Evolutionary conservation across 2,113 vertebrate genomes (phyloP).

Genomic region (Pitta sordida): DNA sequence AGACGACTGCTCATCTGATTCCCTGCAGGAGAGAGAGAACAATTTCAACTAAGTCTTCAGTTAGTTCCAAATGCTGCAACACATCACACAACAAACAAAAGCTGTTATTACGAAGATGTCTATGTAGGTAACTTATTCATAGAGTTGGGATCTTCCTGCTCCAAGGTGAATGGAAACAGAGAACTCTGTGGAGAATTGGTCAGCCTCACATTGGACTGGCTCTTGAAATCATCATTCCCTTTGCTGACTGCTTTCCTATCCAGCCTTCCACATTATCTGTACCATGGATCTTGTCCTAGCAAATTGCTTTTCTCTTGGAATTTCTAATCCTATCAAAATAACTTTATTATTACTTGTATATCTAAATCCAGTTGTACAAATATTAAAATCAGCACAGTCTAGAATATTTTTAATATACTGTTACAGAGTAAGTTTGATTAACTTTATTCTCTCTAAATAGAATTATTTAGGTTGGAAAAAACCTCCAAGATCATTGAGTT

Average conservation of each 20-base stretch:
- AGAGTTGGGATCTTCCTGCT: not conserved
- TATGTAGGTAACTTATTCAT: not conserved
- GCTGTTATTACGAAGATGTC: not conserved
- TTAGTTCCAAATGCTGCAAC: not conserved
- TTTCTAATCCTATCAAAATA: not conserved
- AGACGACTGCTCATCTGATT: constrained; percentile 99
- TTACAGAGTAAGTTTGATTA: not conserved
- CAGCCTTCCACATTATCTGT: not conserved
- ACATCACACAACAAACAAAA: accelerated
- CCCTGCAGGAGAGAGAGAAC: constrained; percentile 72
- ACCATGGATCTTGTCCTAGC: not conserved
- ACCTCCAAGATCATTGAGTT: not conserved
- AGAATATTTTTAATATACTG: not conserved
- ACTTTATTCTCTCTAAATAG: not conserved
- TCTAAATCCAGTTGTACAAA: not conserved
- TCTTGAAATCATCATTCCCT: not conserved
- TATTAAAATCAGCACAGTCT: not conserved
- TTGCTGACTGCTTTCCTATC: not conserved
- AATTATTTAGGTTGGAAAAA: not conserved
- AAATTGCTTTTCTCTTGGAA: not conserved
- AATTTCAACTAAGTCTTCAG: not conserved
- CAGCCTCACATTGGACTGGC: not conserved
- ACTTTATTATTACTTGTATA: not conserved
- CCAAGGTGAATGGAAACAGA: not conserved
- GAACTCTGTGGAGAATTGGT: not conserved